Percentiles rank a stretch among this genome's conserved stretches.
These are phyloP conservation scores for Sebastolobus alascanus DNA, from an alignment of 2,797 vertebrate genomes.

Conservation along the genomic window DNA sequence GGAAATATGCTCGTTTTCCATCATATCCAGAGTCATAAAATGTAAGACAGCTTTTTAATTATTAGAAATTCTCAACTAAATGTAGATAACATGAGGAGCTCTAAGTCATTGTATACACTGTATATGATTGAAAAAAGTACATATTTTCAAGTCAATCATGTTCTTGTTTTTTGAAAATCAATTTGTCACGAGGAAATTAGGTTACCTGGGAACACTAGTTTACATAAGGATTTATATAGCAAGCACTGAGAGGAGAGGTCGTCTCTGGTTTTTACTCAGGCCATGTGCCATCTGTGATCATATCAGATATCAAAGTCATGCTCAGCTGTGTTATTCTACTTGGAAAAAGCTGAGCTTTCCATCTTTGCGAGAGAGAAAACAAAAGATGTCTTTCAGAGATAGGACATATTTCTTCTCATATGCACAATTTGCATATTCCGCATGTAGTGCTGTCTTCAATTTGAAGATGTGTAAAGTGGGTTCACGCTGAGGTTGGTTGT, in stretches of 20 bases:
- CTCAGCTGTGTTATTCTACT: constrained; percentile 29
- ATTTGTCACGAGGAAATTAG: not conserved
- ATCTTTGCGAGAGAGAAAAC: not conserved
- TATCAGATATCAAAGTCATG: constrained; percentile 19
- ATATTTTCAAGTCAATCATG: not conserved
- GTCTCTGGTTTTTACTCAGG: constrained; percentile 1
- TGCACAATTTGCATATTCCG: not conserved
- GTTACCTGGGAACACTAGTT: not conserved
- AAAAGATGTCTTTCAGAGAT: not conserved
- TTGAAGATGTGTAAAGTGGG: not conserved
- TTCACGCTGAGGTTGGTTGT: not conserved
- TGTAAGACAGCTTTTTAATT: not conserved
- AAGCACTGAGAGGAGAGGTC: not conserved
- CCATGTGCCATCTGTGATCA: constrained; percentile 20
- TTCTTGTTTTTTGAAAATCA: constrained; percentile 13
- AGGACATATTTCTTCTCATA: not conserved
- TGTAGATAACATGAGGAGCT: not conserved
- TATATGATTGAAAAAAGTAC: not conserved
- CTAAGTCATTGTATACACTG: not conserved
- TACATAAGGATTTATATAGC: constrained; percentile 9
- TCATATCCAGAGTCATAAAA: not conserved
- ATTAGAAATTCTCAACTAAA: not conserved
- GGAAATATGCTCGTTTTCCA: not conserved
- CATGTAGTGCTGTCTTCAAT: not conserved
- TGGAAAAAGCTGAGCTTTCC: not conserved